phyloP scores from a whole-genome alignment of 2,113 vertebrate species.

The Chaetops frenatus region DNA sequence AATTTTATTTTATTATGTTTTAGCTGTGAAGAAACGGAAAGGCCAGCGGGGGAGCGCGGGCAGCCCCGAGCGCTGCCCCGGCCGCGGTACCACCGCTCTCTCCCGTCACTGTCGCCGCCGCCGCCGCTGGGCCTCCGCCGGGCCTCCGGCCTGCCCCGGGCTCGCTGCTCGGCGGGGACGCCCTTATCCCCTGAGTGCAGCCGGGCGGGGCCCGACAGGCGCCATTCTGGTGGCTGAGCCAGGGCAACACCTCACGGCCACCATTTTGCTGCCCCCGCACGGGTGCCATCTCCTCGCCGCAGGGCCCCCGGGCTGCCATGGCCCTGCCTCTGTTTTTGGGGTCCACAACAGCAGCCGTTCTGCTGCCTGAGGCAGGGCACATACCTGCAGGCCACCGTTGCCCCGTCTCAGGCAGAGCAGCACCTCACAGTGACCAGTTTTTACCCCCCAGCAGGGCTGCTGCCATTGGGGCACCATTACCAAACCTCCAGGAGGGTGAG shows the following conservation, averaged over 20 bases:
- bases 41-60: neutral
- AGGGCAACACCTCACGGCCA: too few relatives aligned
- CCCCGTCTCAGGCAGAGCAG: neutral
- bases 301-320: too few relatives aligned
- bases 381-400: rapidly evolving
- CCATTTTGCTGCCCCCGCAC: rapidly evolving
- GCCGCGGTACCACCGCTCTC: too few relatives aligned
- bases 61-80: rapidly evolving
- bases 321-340: neutral
- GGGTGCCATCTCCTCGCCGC: neutral
- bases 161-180: neutral
- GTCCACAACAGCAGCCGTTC: neutral
- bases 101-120: rapidly evolving
- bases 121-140: too few relatives aligned
- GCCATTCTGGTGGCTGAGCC: neutral
- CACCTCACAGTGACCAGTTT: neutral
- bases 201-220: neutral
- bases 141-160: too few relatives aligned
- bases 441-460: neutral
- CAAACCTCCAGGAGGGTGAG: neutral
- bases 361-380: neutral
- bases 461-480: neutral
- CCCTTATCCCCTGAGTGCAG: rapidly evolving
- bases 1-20: neutral
- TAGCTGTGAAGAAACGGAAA: neutral